Percentiles rank a stretch among this genome's conserved stretches.
Conservation (phyloP, 2,888 invertebrate species). For the Doris montereyensis region DNA sequence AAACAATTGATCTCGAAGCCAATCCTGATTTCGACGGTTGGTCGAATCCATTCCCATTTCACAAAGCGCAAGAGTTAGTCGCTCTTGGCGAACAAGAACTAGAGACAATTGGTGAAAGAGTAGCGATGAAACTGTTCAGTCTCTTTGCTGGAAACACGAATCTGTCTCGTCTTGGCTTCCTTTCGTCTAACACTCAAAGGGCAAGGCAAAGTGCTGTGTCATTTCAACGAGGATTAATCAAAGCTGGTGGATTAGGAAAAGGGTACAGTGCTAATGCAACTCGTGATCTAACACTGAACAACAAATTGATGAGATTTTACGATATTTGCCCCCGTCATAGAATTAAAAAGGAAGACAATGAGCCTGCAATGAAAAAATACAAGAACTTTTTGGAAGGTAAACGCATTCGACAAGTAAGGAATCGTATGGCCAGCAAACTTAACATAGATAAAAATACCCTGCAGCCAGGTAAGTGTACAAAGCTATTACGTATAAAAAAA, state of each 20-base stretch:
- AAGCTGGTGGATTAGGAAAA: slow-evolving; percentile 42
- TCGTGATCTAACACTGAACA: slow-evolving; percentile 53
- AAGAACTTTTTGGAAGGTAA: no score
- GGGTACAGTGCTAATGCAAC: slow-evolving; percentile 43
- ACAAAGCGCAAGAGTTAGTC: slow-evolving; percentile 61
- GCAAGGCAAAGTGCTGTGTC: slow-evolving; percentile 66
- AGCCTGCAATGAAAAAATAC: slow-evolving; percentile 55
- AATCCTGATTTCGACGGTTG: slow-evolving; percentile 52
- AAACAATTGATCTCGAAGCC: slow-evolving; percentile 42
- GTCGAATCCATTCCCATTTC: slow-evolving; percentile 59
- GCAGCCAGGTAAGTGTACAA: no score
- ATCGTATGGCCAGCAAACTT: no score
- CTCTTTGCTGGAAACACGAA: slow-evolving; percentile 53
- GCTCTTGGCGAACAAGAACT: slow-evolving; percentile 60
- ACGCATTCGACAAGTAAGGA: no score
- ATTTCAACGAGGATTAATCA: slow-evolving; percentile 63
- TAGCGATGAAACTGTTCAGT: slow-evolving; percentile 53
- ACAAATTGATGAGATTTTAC: slow-evolving; percentile 63
- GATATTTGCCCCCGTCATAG: slow-evolving; percentile 61
- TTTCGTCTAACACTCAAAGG: slow-evolving; percentile 64
- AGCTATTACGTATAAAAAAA: no score
- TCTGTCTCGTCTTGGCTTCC: slow-evolving; percentile 55
- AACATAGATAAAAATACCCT: no score
- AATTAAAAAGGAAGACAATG: slow-evolving; percentile 57
- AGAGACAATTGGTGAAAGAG: slow-evolving; percentile 56